phyloP scores from a whole-genome alignment of 2,797 vertebrate genomes.

The Falco cherrug region DNA sequence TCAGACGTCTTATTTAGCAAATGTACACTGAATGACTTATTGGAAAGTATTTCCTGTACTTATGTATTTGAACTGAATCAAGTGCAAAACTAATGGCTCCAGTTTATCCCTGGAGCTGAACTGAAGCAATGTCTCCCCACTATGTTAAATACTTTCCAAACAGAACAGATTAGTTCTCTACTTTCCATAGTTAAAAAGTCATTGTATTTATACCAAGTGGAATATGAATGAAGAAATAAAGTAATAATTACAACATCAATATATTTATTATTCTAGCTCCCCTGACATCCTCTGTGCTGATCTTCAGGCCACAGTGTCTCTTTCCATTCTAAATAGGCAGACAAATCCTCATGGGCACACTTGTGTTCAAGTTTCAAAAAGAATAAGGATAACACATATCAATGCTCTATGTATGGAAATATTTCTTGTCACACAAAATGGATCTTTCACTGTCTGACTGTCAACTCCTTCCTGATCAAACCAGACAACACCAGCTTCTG shows the following conservation, averaged over 20 bases:
- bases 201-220: not conserved
- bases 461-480: conserved; percentile 61
- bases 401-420: conserved; percentile 43
- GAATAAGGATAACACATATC: conserved; percentile 9
- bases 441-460: conserved; percentile 40
- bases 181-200: not conserved
- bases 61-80: not conserved
- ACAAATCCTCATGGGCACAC: not conserved
- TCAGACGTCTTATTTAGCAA: not conserved
- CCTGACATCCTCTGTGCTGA: not conserved
- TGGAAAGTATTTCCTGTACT: not conserved
- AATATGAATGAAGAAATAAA: conserved; percentile 28
- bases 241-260: not conserved
- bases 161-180: not conserved
- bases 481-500: conserved; percentile 48
- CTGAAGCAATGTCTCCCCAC: not conserved
- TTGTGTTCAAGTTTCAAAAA: not conserved
- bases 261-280: conserved; percentile 18
- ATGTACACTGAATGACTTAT: not conserved
- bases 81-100: not conserved
- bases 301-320: not conserved
- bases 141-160: conserved; percentile 13
- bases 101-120: not conserved
- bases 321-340: not conserved
- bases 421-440: conserved; percentile 47